phyloP scores from a whole-genome alignment of 2,888 invertebrate genomes.

The Diarsia dahlii region DNA sequence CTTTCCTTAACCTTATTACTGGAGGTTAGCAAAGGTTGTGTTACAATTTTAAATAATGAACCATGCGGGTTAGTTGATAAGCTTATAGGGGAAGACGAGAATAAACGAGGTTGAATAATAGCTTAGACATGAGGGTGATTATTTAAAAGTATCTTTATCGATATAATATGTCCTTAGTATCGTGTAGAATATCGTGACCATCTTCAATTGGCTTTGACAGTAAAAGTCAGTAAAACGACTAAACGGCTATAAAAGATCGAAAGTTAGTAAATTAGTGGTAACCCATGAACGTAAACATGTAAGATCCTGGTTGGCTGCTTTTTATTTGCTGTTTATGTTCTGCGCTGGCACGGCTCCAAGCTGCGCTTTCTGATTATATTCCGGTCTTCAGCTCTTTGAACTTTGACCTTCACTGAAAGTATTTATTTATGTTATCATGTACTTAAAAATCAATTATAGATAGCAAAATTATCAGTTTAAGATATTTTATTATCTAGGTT shows the following conservation, averaged over 20 bases:
- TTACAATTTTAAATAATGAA: constrained; percentile 47
- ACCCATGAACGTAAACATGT: constrained; percentile 47
- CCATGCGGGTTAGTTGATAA: constrained; percentile 68
- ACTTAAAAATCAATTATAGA: constrained; percentile 39
- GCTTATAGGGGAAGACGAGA: constrained; percentile 62
- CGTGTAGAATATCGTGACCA: not conserved
- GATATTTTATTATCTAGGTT: constrained; percentile 34
- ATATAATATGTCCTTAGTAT: not conserved
- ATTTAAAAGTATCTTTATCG: constrained; percentile 4
- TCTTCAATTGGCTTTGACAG: not conserved
- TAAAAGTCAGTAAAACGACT: constrained; percentile 8
- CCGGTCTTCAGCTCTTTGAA: constrained; percentile 52
- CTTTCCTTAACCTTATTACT: constrained; percentile 62
- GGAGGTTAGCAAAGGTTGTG: constrained; percentile 46
- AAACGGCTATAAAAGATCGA: constrained; percentile 16
- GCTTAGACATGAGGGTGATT: constrained; percentile 24
- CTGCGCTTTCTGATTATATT: constrained; percentile 53
- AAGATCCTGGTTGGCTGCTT: constrained; percentile 52
- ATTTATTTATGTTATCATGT: constrained; percentile 38
- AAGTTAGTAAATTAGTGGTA: constrained; percentile 25
- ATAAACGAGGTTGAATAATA: constrained; percentile 58
- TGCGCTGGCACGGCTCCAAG: constrained; percentile 49
- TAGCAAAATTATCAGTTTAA: constrained; percentile 39
- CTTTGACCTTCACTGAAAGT: constrained; percentile 50
- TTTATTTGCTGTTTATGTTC: constrained; percentile 56